Percentiles rank a stretch among this genome's conserved stretches.
Conservation (phyloP, 2,797 vertebrate genomes). For the Podarcis siculus region DNA sequence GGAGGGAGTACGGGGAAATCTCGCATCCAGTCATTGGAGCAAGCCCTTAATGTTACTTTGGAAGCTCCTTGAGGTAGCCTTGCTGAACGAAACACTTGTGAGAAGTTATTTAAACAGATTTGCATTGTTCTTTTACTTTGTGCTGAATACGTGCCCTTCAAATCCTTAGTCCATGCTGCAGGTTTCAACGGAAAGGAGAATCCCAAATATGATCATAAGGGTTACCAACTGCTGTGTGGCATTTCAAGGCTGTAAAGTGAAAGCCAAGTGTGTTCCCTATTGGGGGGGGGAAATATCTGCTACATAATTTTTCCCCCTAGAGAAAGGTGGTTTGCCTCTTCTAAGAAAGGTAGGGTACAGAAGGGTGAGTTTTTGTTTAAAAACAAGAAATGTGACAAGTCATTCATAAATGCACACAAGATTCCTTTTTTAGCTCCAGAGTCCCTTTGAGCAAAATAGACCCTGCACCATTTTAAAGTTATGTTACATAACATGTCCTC, state of each 20-base stretch:
- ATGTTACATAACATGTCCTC: background rate
- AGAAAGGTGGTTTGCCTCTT: background rate
- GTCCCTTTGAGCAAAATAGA: background rate
- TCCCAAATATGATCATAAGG: background rate
- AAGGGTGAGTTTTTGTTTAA: background rate
- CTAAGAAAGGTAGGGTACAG: background rate
- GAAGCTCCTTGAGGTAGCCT: background rate
- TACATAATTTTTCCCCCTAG: background rate
- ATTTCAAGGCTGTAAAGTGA: background rate
- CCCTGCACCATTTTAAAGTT: background rate
- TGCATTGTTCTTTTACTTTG: background rate
- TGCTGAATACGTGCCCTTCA: background rate
- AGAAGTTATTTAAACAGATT: background rate
- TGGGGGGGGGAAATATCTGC: background rate
- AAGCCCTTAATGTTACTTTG: accelerated
- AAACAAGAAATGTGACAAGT: background rate
- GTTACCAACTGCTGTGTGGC: background rate
- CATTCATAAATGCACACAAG: background rate
- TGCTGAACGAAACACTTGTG: background rate
- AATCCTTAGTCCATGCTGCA: background rate
- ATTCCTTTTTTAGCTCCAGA: background rate
- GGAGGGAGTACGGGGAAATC: accelerated
- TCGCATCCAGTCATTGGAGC: accelerated
- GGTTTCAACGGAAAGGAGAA: background rate
- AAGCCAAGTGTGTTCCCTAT: background rate